These are phyloP conservation scores for Xenopus petersii DNA, from an alignment of 2,797 vertebrate genomes.

Conservation along the genomic window DNA sequence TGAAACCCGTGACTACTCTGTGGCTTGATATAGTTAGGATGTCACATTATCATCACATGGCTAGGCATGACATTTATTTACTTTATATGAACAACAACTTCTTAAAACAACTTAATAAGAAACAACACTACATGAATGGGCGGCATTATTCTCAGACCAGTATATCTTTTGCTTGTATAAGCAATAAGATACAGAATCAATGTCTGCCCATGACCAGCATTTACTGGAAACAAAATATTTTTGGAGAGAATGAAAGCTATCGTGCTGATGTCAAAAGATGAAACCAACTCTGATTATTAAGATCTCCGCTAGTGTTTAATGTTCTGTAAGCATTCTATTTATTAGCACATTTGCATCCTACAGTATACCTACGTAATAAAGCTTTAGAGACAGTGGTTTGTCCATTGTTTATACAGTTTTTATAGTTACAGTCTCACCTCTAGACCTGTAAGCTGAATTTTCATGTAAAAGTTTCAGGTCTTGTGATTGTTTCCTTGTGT, in stretches of 20 bases:
- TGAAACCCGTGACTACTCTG: conserved; percentile 73
- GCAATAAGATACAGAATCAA: conserved; percentile 69
- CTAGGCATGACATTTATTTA: conserved; percentile 87
- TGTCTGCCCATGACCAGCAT: conserved; percentile 71
- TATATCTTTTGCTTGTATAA: conserved; percentile 62
- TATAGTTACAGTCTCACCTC: too few species aligned
- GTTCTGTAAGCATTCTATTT: background rate
- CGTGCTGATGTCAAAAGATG: conserved; percentile 65
- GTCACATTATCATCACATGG: conserved; percentile 97
- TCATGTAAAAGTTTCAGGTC: too few species aligned
- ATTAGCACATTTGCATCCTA: background rate
- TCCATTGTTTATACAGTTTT: too few species aligned
- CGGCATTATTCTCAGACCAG: conserved; percentile 59
- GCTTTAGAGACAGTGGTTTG: too few species aligned
- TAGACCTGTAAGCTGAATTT: too few species aligned
- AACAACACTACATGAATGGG: conserved; percentile 71
- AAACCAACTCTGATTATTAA: conserved; percentile 55
- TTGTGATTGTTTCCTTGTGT: too few species aligned
- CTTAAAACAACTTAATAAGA: conserved; percentile 80
- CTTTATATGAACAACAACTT: conserved; percentile 73
- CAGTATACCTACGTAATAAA: background rate
- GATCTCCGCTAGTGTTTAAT: background rate
- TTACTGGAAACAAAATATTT: conserved; percentile 91
- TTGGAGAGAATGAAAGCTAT: conserved; percentile 73
- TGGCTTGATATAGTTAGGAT: conserved; percentile 73